Percentiles rank a stretch among this genome's conserved stretches.
Conservation (phyloP, 2,113 vertebrate genomes). For the Heptranchias perlo region DNA sequence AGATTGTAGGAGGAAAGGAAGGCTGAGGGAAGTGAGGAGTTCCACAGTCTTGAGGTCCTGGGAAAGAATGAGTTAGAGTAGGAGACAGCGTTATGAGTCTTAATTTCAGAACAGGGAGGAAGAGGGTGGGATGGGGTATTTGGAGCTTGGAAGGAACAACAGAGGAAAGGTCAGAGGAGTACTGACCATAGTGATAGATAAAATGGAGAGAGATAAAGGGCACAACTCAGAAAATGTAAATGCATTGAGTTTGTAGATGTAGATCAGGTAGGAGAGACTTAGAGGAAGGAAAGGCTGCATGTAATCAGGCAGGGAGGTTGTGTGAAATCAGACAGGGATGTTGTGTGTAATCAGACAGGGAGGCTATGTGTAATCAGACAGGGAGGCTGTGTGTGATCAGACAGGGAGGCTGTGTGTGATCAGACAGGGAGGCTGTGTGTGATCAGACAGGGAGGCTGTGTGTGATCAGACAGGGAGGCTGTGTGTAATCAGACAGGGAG, state of each 20-base stretch:
- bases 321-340: not conserved
- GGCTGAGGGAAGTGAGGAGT: not conserved
- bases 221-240: constrained; percentile 38
- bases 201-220: not conserved
- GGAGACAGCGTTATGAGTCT: not conserved
- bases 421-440: not conserved
- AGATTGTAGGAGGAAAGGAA: not conserved
- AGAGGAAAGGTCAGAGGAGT: not conserved
- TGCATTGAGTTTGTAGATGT: constrained; percentile 4
- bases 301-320: too few relatives aligned
- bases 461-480: not conserved
- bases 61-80: not conserved
- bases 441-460: not conserved
- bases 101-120: not conserved
- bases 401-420: not conserved
- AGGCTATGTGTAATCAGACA: not conserved
- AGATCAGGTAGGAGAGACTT: not conserved
- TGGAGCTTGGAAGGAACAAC: not conserved
- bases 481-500: not conserved
- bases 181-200: not conserved
- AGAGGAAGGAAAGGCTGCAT: not conserved
- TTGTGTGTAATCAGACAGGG: not conserved
- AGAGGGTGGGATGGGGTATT: not conserved
- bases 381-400: not conserved
- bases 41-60: not conserved